phyloP scores from a whole-genome alignment of 2,113 vertebrate genomes.

The Alouatta palliata region DNA sequence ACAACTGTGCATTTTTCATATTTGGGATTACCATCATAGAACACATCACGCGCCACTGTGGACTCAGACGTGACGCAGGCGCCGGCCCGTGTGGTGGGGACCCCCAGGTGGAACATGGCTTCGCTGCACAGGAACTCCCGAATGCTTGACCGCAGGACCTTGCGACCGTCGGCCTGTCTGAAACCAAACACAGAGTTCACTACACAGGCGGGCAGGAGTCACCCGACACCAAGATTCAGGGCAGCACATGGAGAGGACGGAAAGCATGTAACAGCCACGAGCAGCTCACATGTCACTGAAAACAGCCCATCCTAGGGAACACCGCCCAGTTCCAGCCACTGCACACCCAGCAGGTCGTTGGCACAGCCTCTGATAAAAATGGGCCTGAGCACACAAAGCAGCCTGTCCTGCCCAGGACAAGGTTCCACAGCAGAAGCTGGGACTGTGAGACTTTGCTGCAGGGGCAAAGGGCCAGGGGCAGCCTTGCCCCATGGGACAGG shows the following conservation, averaged over 20 bases:
- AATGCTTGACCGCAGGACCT: conserved; percentile 95
- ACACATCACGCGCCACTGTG: conserved; percentile 89
- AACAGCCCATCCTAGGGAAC: too few relatives aligned
- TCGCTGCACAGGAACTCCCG: conserved; percentile 98
- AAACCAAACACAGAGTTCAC: neutral
- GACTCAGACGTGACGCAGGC: conserved; percentile 92
- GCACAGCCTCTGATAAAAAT: neutral
- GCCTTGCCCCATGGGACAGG: neutral
- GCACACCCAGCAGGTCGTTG: too few relatives aligned
- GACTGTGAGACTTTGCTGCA: neutral
- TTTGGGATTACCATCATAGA: conserved; percentile 92
- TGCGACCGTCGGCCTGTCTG: conserved; percentile 96
- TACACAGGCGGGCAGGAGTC: fast-evolving
- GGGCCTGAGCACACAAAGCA: neutral
- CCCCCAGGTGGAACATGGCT: conserved; percentile 93
- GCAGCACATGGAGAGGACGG: fast-evolving
- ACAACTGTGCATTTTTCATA: conserved; percentile 93
- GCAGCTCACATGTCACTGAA: too few relatives aligned
- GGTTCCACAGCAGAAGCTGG: neutral
- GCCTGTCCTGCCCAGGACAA: neutral
- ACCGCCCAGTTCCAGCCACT: neutral
- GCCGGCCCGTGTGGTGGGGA: conserved; percentile 94
- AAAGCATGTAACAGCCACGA: too few relatives aligned
- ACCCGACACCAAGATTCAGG: fast-evolving
- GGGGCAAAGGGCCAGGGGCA: neutral